A percentile compares a stretch with the other conserved stretches of the same genome.
Conservation (phyloP, 2,888 invertebrate genomes). For the Dryococelus australis region DNA sequence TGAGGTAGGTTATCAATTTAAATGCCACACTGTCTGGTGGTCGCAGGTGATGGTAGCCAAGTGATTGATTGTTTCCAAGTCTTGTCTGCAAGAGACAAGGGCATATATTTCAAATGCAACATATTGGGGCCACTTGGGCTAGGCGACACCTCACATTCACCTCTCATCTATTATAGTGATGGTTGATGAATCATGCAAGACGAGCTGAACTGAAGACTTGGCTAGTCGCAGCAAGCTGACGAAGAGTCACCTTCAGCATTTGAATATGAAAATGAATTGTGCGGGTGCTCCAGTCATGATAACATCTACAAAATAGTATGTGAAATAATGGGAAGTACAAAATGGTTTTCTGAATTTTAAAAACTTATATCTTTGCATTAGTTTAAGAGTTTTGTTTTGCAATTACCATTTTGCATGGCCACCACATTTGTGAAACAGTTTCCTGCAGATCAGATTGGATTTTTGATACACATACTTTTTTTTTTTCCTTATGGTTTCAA, state of each 20-base stretch:
- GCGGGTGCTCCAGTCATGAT: not conserved
- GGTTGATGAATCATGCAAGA: not conserved
- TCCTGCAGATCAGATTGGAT: no score
- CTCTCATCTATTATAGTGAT: not conserved
- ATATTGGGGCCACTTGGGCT: not conserved
- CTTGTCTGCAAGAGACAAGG: not conserved
- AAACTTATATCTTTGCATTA: no score
- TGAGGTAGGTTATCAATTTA: not conserved
- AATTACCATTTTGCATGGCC: not conserved
- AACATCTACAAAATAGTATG: not conserved
- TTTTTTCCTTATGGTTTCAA: no score
- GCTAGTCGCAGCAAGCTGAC: not conserved
- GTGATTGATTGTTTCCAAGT: not conserved
- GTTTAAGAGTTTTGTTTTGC: not conserved
- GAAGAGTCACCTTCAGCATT: not conserved
- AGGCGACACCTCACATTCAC: not conserved
- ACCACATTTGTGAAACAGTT: not conserved
- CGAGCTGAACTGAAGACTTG: not conserved
- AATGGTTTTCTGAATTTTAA: not conserved
- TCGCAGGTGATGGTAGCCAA: not conserved
- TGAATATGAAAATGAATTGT: conserved; percentile 9
- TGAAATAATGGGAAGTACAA: not conserved
- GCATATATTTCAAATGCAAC: not conserved
- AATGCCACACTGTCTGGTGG: not conserved
- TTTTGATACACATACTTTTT: no score